Evolutionary conservation across 2,888 invertebrate species (phyloP), one percentile per base, ranked within the genome.

Genomic region (Drosophila nr. medialis): DNA sequence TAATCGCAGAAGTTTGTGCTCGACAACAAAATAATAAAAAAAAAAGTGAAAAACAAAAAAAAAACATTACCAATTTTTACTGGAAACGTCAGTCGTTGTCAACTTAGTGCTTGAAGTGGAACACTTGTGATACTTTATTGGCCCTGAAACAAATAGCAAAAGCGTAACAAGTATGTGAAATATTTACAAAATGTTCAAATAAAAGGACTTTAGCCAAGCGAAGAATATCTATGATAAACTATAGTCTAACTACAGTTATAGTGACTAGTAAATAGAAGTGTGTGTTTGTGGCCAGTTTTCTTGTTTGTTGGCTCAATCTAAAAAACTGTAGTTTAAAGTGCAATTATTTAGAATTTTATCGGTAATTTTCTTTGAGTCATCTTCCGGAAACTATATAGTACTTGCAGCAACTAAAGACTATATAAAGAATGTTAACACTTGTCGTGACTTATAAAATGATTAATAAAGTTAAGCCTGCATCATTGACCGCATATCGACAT

Each of bases 81-180:
- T 67, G 24, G 18, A 54, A 48, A 13, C 36, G 13, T 48, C 36
- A 62, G 62, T 45, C 51, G 42, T 32, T 51, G 36, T 51, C 42
- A 45, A 40, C 56, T 10, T 55, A 21, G 77, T 68, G 68, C 54
- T n/a, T 54, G 38, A 77, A 72, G 76, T 77, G 72, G 40, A 64
- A 70, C 64, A 62, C 32, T 64, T 59, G 68, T 58, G 61, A 49
- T 56, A 59, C 45, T 34, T 40, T 8, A 2, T 7, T 10, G 21
- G 50, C 59, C 50, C 24, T 24, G 45, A 38, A 51, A 55, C 15
- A 48, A 21, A 40, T 13, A 49, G 15, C 45, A 48, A 58, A 51
- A 70, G 32, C 27, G 29, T 10, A 65, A 38, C 56, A 77, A 77
- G 75, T 75, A 77, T 55, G 75, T 77, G 53, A 7, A 66, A 65